Base-by-base conservation (phyloP, 2,888 invertebrate species). In the Oeneis ivallda region DNA sequence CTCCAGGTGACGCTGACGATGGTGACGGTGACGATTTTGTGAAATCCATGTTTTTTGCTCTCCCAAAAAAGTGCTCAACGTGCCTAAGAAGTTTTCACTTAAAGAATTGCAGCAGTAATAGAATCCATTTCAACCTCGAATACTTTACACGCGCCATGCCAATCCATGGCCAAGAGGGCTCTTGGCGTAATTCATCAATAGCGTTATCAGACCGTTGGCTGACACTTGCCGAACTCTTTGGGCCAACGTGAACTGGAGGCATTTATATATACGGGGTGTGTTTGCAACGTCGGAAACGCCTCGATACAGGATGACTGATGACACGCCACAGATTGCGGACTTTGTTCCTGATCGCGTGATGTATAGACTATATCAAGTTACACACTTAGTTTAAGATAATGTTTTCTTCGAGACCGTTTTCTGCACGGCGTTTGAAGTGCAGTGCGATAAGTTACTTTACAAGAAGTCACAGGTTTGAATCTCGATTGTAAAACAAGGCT, bases 241-340 rank as follows among this genome's bases (percentile, higher is more conserved):
- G 17, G 17, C 17, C 8, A 47, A 17, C 8, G 47, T 47, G 47
- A 17, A 47, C 17, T 47, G 47, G 47, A 0, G 47, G 17, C 47
- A 47, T 47, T n/a, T 37, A 37, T 37, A 8, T 37, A 37, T 37
- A 9, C 17, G 47, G 9, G 15, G 58, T 32, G 54, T n/a, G 49
- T 17, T 47, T 17, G 47, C 9, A 43, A 26, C 52, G 52, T 59
- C 62, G 49, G 49, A 57, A 50, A 39, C 9, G 56, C 53, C 34
- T 58, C 66, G 66, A 69, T 66, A 66, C 66, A 62, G 32, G 66
- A 62, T 66, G 66, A 66, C 37, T 64, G 66, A 69, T 69, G 66
- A 62, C 59, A 34, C 45, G 64, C 64, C 69, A 15, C 67, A 62
- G 64, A 17, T 50, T 26, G 43, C 43, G 61, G 17, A 43, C 17